Base-by-base conservation (phyloP, 2,113 vertebrate genomes). In the Prietella phreatophila region DNA sequence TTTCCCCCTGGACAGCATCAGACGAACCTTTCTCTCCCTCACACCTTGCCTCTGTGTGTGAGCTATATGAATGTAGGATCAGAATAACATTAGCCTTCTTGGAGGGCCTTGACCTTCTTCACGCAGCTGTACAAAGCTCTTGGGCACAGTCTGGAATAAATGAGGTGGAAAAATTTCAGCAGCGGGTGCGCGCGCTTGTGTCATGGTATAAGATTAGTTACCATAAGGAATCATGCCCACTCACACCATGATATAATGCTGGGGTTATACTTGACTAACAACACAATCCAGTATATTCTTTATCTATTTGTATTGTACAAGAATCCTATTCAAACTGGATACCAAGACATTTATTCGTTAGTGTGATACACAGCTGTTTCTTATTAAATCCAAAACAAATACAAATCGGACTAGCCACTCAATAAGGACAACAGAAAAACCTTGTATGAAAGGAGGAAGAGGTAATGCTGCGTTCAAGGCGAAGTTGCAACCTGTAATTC, bases 21-120 rank as follows among this genome's bases (percentile, higher is more conserved):
- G 33, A 42, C 3, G 47, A 84, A 47, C 25, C 33, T 61, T 61
- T 73, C 27, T 33, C 20, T 86, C 63, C 22, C 30, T 30, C 11
- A 50, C 42, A 15, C 53, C 80, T 85, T 17, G 56, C 7, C 22
- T 67, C 55, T 61, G 56, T 82, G 80, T 71, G 84, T 84, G 76
- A 82, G 61, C 80, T 79, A 89, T 63, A 81, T 50, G 36, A 86
- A 85, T 63, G 30, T 20, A 53, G 86, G 85, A 56, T 82, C 69
- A 30, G 84, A 86, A 88, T 79, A 88, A 84, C 80, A 86, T 83
- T 63, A 89, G 61, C 71, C 73, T 71, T 76, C 73, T 39, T 47
- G 58, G 50, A 85, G 36, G 79, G 80, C 27, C 63, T 55, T 86
- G 89, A 90, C 89, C 89, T 90, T 85, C 83, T 85, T 86, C 78